Conservation (phyloP, 2,888 invertebrate genomes). For the Drosophila nr. perissopoda region DNA sequence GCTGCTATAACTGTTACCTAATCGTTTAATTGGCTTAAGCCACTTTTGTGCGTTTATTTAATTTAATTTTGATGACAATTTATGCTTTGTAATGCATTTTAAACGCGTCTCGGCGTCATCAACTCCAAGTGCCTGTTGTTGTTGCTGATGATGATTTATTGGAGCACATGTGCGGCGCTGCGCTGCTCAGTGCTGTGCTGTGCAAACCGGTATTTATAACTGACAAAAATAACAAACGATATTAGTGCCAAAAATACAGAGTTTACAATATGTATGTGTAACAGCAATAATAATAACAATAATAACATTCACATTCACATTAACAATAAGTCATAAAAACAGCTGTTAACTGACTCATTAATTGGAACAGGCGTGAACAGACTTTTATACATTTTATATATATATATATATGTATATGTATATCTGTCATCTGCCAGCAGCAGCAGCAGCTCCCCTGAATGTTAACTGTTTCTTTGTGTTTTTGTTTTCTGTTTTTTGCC, state of each 20-base stretch:
- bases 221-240: slow-evolving; percentile 58
- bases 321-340: slow-evolving; percentile 47
- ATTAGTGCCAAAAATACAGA: slow-evolving; percentile 71
- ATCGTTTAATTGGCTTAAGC: slow-evolving; percentile 82
- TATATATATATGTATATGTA: slow-evolving; percentile 7
- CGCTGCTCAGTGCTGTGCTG: background rate
- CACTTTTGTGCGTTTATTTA: slow-evolving; percentile 63
- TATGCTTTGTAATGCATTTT: slow-evolving; percentile 78
- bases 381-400: slow-evolving; percentile 3
- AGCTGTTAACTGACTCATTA: slow-evolving; percentile 67
- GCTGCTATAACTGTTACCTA: slow-evolving; percentile 78
- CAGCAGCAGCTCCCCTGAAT: slow-evolving; percentile 31
- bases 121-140: slow-evolving; percentile 44
- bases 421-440: slow-evolving; percentile 30
- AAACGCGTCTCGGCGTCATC: slow-evolving; percentile 67
- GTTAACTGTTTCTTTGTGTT: slow-evolving; percentile 59
- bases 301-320: background rate
- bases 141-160: slow-evolving; percentile 51
- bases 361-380: slow-evolving; percentile 62
- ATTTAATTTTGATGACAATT: slow-evolving; percentile 77
- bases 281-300: slow-evolving; percentile 18
- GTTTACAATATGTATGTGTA: slow-evolving; percentile 7
- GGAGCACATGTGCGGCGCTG: slow-evolving; percentile 51
- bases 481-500: slow-evolving; percentile 41
- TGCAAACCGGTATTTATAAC: slow-evolving; percentile 77